Base-by-base conservation (phyloP, 2,888 invertebrate genomes). In the Agrochola circellaris region DNA sequence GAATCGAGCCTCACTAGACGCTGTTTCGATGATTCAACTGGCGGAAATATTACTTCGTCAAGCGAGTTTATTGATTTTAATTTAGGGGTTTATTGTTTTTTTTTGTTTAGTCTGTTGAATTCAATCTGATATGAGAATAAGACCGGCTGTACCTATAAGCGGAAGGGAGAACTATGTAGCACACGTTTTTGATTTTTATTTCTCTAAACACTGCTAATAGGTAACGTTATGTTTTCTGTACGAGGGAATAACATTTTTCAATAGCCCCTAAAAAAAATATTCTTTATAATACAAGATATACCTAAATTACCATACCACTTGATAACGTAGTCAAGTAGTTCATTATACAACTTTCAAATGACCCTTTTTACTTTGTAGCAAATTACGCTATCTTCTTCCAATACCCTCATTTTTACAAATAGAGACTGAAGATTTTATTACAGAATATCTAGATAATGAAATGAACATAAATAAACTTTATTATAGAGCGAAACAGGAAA, bases 401-500 rank as follows among this genome's bases (percentile, higher is more conserved):
- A 77, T 73, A 67, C 75, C 60, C 51, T 72, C 51, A 58, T 77
- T 77, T 75, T 82, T 54, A 71, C 66, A 73, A 81, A 86, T 77
- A 79, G 58, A 58, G 74, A 83, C 81, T 87, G 76, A 77, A 88
- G 73, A 87, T 88, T 89, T 88, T 86, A 87, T 87, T 84, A 87
- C 80, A 78, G 82, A 89, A 89, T 87, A 89, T 85, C 74, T 83
- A 89, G 76, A 83, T 90, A 89, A 91, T 91, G 88, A 90, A 92
- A 92, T 90, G 88, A 89, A 89, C 89, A 88, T 90, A 91, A 91
- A 91, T 91, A 92, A 90, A 92, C 84, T 90, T 90, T 89, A 87
- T 90, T 91, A 89, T 89, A 86, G 79, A 91, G 86, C 86, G 89
- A 89, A 92, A 91, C 90, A 90, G 89, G 90, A 90, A 92, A 92